Percentiles rank a stretch among this genome's conserved stretches.
Evolutionary conservation across 1,140 invertebrate species (phyloP).

Genomic region (Procambarus virginalis): DNA sequence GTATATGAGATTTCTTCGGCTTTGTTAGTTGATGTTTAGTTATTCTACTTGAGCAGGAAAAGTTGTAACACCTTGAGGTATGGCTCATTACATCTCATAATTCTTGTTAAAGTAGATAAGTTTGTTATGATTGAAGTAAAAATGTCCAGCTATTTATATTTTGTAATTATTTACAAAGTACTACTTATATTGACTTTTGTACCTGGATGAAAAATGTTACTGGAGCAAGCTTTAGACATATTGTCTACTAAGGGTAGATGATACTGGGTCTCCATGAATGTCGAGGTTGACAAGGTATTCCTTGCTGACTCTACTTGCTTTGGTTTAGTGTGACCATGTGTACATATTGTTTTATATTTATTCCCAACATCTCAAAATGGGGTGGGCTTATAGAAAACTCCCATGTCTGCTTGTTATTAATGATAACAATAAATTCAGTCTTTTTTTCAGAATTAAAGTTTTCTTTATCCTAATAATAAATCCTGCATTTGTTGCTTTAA

Average conservation of each 20-base stretch:
- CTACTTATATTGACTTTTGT: neutral
- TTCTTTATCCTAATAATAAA: neutral
- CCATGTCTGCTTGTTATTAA: conserved; percentile 68
- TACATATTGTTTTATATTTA: conserved; percentile 68
- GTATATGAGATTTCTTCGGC: neutral
- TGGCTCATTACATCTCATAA: neutral
- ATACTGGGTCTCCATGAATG: conserved; percentile 16
- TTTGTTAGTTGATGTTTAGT: neutral
- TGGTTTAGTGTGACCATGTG: conserved; percentile 59
- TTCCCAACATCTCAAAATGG: conserved; percentile 63
- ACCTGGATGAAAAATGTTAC: neutral
- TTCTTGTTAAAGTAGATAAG: neutral
- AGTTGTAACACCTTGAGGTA: neutral
- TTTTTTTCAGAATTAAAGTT: conserved; percentile 25
- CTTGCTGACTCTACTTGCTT: conserved; percentile 51
- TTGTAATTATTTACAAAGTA: neutral
- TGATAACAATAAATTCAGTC: conserved; percentile 64
- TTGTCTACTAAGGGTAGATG: neutral
- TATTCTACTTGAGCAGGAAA: neutral
- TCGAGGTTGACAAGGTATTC: neutral
- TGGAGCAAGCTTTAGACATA: neutral
- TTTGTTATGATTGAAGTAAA: neutral
- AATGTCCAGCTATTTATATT: neutral
- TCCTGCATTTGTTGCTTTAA: neutral
- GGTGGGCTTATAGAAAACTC: conserved; percentile 62